Conservation (phyloP, 1,140 invertebrate genomes). For the Calosoma granatense region DNA sequence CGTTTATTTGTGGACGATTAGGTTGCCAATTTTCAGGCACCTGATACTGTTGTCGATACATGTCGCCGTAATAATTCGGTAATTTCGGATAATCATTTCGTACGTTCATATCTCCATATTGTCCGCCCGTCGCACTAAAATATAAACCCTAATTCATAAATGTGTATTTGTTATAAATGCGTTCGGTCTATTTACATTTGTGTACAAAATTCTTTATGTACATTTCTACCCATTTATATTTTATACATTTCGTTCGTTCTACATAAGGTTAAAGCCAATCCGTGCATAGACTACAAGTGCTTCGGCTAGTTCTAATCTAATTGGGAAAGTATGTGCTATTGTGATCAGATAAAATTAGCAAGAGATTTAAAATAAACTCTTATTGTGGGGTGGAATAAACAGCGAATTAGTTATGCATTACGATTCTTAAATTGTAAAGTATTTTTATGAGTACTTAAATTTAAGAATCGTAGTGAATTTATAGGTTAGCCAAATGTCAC, state of each 20-base stretch:
- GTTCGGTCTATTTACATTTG: background rate
- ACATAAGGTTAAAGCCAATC: background rate
- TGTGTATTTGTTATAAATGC: too few relatives aligned
- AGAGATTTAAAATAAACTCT: too few relatives aligned
- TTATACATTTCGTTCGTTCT: background rate
- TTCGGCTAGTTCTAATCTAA: background rate
- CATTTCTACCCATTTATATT: background rate
- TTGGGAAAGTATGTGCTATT: background rate
- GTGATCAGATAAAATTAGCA: background rate
- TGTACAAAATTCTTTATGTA: background rate
- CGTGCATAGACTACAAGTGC: background rate
- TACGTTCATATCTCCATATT: conserved; percentile 18
- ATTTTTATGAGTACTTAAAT: too few relatives aligned
- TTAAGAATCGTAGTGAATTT: too few relatives aligned
- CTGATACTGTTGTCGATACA: conserved; percentile 25
- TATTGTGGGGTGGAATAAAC: too few relatives aligned
- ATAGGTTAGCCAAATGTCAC: too few relatives aligned
- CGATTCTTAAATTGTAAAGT: too few relatives aligned
- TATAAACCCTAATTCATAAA: background rate
- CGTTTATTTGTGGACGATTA: background rate
- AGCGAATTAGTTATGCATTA: too few relatives aligned
- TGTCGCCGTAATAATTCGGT: conserved; percentile 27
- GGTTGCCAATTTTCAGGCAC: conserved; percentile 24
- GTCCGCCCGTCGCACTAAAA: background rate
- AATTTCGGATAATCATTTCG: conserved; percentile 23